Conservation (phyloP, 2,888 invertebrate genomes). For the Iselma pallidipennis region DNA sequence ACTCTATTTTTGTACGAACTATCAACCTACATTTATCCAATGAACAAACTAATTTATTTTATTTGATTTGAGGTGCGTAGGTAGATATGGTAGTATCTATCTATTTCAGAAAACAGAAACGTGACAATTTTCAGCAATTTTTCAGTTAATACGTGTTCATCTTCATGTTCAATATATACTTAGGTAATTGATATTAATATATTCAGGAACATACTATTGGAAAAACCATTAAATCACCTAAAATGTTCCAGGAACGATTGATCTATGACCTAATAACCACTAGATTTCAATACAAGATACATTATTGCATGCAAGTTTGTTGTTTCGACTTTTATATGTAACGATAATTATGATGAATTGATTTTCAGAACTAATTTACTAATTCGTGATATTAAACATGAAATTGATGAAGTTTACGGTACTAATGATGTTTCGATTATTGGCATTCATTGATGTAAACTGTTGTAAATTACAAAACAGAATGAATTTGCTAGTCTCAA, state of each 20-base stretch:
- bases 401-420: no score
- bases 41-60: no score
- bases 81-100: no score
- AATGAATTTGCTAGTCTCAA: neutral
- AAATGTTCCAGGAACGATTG: conserved; percentile 18
- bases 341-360: neutral
- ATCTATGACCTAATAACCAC: conserved; percentile 26
- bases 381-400: no score
- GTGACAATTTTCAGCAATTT: no score
- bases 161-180: neutral
- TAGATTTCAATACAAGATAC: conserved; percentile 9
- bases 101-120: no score
- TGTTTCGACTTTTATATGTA: neutral
- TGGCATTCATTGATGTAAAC: no score
- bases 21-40: no score
- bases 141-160: neutral
- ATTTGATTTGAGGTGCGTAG: no score
- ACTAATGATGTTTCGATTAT: no score
- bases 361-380: neutral
- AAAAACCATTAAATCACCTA: conserved; percentile 19
- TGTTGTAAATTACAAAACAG: no score
- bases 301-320: conserved; percentile 17
- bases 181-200: neutral
- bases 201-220: neutral
- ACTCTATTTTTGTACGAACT: no score